Evolutionary conservation across 2,113 vertebrate genomes (phyloP), one percentile per base, ranked within the genome.

Genomic region (Tricholaema leucomelas): DNA sequence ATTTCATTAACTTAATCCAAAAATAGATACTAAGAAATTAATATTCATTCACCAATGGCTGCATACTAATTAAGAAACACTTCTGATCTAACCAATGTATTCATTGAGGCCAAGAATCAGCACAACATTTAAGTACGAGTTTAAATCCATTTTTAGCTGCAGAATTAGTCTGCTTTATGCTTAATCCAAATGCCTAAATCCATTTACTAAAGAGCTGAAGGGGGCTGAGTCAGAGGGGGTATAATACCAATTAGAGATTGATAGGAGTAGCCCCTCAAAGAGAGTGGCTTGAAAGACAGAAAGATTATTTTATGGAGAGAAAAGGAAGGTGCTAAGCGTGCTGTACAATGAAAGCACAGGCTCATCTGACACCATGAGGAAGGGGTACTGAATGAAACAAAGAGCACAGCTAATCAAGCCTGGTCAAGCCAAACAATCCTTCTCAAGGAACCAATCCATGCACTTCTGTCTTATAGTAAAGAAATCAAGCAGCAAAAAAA

Each of bases 101-200:
- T 89, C 36, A 85, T 89, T 94, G 78, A 87, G 67, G 54, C n/a
- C 65, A 82, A 80, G 58, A 78, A 64, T 94, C 89, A 88, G 15
- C n/a, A 90, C 91, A 88, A 86, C 44, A 81, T 84, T 72, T 84
- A 91, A 93, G 70, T 48, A 81, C 44, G 83, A 78, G 6, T 60
- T 92, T 76, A 84, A 92, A 86, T 79, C 70, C 27, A 81, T 76
- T 83, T 74, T n/a, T 84, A 85, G 67, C 56, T 85, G n/a, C 67
- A 71, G 48, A 85, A 80, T 76, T 87, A 81, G 56, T 38, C 79
- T 85, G 48, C 67, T 85, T 92, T 89, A 91, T 58, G 46, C 46
- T 82, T 93, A 93, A 93, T 87, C 78, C 67, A 90, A 74, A 89
- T 65, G 19, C 58, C 50, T 71, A 92, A 87, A 76, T 82, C 33